These are phyloP conservation scores for Octopus bimaculoides DNA, from an alignment of 1,140 invertebrate species.

Conservation along the genomic window DNA sequence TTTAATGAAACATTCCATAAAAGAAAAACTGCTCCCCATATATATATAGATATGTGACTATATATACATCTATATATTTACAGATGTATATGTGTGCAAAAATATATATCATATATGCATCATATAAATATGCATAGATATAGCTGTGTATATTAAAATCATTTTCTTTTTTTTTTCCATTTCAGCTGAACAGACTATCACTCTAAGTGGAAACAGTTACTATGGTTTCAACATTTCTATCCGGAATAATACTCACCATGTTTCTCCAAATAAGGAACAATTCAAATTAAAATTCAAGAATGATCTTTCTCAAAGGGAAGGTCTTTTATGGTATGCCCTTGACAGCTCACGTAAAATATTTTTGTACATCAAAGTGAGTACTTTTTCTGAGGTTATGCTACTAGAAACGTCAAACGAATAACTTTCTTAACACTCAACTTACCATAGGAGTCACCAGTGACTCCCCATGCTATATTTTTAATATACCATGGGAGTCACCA, in stretches of 20 bases:
- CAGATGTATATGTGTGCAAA: background rate
- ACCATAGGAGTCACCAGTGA: no score
- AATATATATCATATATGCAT: background rate
- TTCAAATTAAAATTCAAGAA: background rate
- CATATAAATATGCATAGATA: constrained; percentile 11
- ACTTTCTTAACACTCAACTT: no score
- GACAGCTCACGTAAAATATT: background rate
- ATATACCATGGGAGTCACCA: no score
- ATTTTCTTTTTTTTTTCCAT: background rate
- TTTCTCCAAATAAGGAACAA: background rate
- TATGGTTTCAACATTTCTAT: background rate
- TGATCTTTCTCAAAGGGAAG: background rate
- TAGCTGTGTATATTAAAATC: background rate
- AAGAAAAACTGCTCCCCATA: background rate
- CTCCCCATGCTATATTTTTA: no score
- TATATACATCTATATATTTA: background rate
- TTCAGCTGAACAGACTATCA: background rate
- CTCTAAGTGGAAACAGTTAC: background rate
- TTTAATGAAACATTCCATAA: no score
- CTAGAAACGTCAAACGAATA: no score
- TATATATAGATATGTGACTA: background rate
- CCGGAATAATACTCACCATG: background rate
- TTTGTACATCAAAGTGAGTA: background rate
- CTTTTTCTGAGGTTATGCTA: no score
- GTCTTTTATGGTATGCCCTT: background rate